Base-by-base conservation (phyloP, 2,113 vertebrate species). In the Odobenus rosmarus region DNA sequence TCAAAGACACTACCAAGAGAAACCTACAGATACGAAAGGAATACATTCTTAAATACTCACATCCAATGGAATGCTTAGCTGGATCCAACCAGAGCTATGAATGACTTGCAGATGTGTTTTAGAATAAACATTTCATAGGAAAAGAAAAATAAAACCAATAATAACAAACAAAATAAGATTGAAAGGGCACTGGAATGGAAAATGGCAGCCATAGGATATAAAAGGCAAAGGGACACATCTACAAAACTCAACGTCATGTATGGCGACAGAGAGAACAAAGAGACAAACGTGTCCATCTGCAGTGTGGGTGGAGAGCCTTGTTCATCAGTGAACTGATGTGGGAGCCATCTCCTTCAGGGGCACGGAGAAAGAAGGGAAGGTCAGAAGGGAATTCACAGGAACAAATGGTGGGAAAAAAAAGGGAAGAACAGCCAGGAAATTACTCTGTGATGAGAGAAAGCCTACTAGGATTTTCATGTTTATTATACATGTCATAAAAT, bases 51-150 rank as follows among this genome's bases (percentile, higher is more conserved):
- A 92, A 82, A 72, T 16, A 83, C 8, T 59, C n/a, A 36, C 2
- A 51, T 36, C 62, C 83, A 49, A 10, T 80, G 69, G 81, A 89
- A 80, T 81, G 74, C 81, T 92, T 84, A 82, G 76, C 62, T 85
- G 18, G 69, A 69, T 62, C 85, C 9, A 8, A 76, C 76, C 71
- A 77, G 86, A 88, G 42, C 77, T 49, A 67, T 16, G 24, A 79
- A 79, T 24, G 16, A 39, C 36, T 72, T 79, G 49, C 26, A 36
- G 86, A 71, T 64, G 82, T 81, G 61, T 64, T 88, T 95, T 57
- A 90, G 86, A 87, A 93, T 84, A 85, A 83, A 77, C 77, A 91
- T 85, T 80, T 71, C 77, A 87, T 46, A 57, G 53, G 92, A 83
- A 92, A 76, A 91, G 61, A 93, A 84, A 49, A 92, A 79, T 62